Evolutionary conservation across 2,888 invertebrate genomes (phyloP).

Genomic region (Byasa hedistus): DNA sequence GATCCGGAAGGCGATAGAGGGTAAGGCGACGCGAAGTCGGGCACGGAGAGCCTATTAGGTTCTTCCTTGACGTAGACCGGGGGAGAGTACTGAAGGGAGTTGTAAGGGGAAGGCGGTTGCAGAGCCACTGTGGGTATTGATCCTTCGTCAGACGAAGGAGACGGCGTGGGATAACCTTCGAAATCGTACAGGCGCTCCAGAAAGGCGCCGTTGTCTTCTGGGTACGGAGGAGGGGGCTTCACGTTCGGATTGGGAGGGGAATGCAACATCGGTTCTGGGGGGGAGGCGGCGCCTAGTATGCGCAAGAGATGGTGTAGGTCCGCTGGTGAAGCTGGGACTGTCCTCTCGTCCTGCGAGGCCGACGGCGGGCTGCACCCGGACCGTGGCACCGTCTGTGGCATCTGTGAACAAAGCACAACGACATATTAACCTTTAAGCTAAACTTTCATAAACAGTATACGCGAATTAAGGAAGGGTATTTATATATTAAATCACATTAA

Average conservation of each 20-base stretch:
- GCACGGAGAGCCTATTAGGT: constrained; percentile 74
- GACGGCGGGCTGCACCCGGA: constrained; percentile 88
- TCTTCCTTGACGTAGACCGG: constrained; percentile 76
- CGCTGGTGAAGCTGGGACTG: constrained; percentile 79
- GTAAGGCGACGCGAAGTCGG: constrained; percentile 75
- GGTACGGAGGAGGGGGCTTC: constrained; percentile 71
- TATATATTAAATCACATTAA: too few species aligned
- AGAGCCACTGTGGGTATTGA: constrained; percentile 78
- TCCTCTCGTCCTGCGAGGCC: constrained; percentile 85
- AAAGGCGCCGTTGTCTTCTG: constrained; percentile 61
- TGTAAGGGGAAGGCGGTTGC: constrained; percentile 79
- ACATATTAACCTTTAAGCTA: not conserved
- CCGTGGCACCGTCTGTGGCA: constrained; percentile 90
- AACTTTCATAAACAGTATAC: not conserved
- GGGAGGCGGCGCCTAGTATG: constrained; percentile 73
- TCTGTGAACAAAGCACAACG: constrained; percentile 78
- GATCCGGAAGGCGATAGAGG: constrained; percentile 81
- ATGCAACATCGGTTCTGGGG: constrained; percentile 73
- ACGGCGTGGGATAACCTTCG: constrained; percentile 73
- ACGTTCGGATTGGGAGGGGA: constrained; percentile 68
- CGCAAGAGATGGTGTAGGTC: constrained; percentile 71
- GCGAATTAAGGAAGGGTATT: too few species aligned
- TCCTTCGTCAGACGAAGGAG: constrained; percentile 78
- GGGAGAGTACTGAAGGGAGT: constrained; percentile 64
- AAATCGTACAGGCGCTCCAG: constrained; percentile 75